A percentile compares a stretch with the other conserved stretches of the same genome.
These are phyloP conservation scores for Rhinella marina DNA, from an alignment of 2,797 vertebrate genomes.

Conservation along the genomic window DNA sequence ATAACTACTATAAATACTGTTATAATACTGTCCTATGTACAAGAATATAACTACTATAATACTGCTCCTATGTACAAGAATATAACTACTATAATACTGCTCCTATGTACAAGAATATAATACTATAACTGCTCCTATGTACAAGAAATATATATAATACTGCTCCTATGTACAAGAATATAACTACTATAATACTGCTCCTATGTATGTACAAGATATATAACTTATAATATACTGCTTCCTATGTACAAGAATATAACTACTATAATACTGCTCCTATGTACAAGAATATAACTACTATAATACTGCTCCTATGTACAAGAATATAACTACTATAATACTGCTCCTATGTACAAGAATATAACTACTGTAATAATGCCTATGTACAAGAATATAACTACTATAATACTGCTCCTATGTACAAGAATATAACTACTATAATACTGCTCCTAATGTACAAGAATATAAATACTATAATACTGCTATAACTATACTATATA, in stretches of 20 bases:
- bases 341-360: not conserved
- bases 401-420: not conserved
- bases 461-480: slow-evolving; percentile 14
- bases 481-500: slow-evolving; percentile 2
- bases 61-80: not conserved
- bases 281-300: slow-evolving; percentile 21
- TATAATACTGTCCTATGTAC: not conserved
- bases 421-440: slow-evolving; percentile 17
- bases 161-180: not conserved
- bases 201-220: not conserved
- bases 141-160: slow-evolving; percentile 2
- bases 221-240: not conserved
- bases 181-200: slow-evolving; percentile 2
- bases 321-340: slow-evolving; percentile 21
- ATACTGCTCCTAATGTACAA: slow-evolving; percentile 5
- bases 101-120: not conserved
- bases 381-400: not conserved
- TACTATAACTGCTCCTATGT: not conserved
- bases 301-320: not conserved
- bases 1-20: slow-evolving; percentile 5
- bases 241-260: slow-evolving; percentile 6
- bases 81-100: not conserved
- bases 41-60: slow-evolving; percentile 14
- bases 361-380: not conserved
- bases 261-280: slow-evolving; percentile 7